Percentiles rank a stretch among this genome's conserved stretches.
Evolutionary conservation across 2,113 vertebrate species (phyloP).

Genomic region (Isichthys henryi): DNA sequence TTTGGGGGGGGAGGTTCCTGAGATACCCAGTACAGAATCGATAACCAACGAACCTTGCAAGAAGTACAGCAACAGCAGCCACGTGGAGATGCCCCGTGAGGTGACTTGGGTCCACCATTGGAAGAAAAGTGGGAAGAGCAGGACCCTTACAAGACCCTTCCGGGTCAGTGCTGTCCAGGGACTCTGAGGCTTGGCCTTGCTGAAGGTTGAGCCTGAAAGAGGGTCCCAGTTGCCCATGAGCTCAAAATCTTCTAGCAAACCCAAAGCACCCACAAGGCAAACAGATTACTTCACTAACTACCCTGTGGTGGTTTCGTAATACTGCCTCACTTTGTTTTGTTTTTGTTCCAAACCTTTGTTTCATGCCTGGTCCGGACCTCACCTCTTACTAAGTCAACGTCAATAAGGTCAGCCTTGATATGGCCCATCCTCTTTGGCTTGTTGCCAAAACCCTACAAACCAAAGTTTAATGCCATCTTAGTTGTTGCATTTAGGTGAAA

Average conservation of each 20-base stretch:
- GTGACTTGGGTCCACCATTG: slow-evolving; percentile 97
- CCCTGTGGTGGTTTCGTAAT: background rate
- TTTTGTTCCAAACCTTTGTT: background rate
- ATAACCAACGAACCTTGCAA: slow-evolving; percentile 73
- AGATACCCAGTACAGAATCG: background rate
- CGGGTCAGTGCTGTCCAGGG: slow-evolving; percentile 86
- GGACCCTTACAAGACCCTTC: slow-evolving; percentile 87
- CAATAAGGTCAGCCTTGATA: slow-evolving; percentile 89
- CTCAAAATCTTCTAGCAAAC: background rate
- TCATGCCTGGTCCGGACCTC: slow-evolving; percentile 30
- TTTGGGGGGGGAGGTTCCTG: background rate
- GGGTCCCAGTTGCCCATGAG: background rate
- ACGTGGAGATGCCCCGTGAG: slow-evolving; percentile 75
- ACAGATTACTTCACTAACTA: background rate
- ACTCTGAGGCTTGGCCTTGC: slow-evolving; percentile 93
- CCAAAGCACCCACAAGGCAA: background rate
- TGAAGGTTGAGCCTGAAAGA: slow-evolving; percentile 86
- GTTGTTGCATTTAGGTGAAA: background rate
- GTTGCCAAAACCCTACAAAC: slow-evolving; percentile 73
- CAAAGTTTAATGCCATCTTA: background rate
- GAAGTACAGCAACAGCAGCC: slow-evolving; percentile 82
- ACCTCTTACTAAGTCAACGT: slow-evolving; percentile 94
- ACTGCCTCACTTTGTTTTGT: background rate
- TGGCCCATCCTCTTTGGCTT: slow-evolving; percentile 83
- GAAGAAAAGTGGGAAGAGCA: slow-evolving; percentile 89